Conservation (phyloP, 2,113 vertebrate species). For the Ceuthmochares aereus region DNA sequence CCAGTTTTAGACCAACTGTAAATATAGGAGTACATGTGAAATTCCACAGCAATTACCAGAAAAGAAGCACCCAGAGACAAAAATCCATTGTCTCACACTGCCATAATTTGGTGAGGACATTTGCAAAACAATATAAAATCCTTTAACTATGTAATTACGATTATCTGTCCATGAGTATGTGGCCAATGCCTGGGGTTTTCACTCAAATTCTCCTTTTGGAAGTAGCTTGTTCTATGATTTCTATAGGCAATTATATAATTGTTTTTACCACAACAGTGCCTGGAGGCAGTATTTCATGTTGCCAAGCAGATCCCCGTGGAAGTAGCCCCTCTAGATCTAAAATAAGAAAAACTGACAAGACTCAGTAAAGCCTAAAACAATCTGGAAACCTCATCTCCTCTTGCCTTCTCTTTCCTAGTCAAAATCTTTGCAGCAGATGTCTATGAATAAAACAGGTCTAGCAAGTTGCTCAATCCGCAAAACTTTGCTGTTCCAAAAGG, state of each 20-base stretch:
- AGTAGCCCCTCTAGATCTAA: neutral
- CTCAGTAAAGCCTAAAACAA: neutral
- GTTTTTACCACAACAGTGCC: neutral
- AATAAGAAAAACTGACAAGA: neutral
- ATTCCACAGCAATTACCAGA: neutral
- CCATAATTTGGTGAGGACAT: neutral
- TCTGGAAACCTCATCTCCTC: neutral
- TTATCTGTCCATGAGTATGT: neutral
- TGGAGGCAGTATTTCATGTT: neutral
- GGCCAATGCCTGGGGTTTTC: neutral
- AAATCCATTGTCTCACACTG: neutral
- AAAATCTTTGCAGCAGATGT: neutral
- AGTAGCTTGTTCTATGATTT: neutral
- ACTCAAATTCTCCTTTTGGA: neutral
- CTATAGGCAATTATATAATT: neutral
- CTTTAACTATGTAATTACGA: conserved; percentile 13
- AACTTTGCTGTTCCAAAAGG: neutral
- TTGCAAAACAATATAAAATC: conserved; percentile 21
- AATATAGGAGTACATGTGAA: neutral
- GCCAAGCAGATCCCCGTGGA: neutral
- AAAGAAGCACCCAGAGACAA: neutral
- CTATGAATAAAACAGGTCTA: neutral
- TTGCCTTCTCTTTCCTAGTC: neutral
- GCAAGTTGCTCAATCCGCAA: neutral
- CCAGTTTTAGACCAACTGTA: neutral